phyloP scores from a whole-genome alignment of 2,888 invertebrate species.

The Chloromyia formosa region DNA sequence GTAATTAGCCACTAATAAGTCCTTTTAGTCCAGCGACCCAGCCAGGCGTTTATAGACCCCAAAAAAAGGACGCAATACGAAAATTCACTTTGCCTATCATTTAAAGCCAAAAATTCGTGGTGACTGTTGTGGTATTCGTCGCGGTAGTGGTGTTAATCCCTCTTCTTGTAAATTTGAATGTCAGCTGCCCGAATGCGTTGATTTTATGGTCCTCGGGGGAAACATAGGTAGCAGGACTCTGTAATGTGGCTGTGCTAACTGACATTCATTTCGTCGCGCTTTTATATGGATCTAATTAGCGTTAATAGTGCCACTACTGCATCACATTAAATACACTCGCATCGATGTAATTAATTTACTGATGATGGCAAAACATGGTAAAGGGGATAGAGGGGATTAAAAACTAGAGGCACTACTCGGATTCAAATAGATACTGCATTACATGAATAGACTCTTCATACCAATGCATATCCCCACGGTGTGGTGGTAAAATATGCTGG shows the following conservation, averaged over 20 bases:
- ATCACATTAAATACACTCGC: slow-evolving; percentile 7
- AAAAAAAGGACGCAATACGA: not conserved
- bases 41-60: not conserved
- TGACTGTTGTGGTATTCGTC: too few relatives aligned
- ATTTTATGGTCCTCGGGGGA: not conserved
- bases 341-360: not conserved
- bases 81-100: not conserved
- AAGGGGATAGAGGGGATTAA: too few relatives aligned
- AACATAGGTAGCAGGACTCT: too few relatives aligned
- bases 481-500: too few relatives aligned
- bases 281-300: slow-evolving; percentile 9
- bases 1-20: not conserved
- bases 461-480: too few relatives aligned
- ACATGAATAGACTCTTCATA: too few relatives aligned
- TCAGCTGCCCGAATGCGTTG: not conserved
- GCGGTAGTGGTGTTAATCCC: too few relatives aligned
- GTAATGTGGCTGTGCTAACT: not conserved
- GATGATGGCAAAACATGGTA: not conserved
- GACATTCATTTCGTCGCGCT: not conserved
- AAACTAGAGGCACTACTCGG: too few relatives aligned
- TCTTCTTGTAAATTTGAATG: too few relatives aligned
- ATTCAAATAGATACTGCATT: too few relatives aligned
- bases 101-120: too few relatives aligned
- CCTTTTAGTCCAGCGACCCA: not conserved
- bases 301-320: not conserved